Conservation (phyloP, 2,113 vertebrate species). For the Hippocampus zosterae region DNA sequence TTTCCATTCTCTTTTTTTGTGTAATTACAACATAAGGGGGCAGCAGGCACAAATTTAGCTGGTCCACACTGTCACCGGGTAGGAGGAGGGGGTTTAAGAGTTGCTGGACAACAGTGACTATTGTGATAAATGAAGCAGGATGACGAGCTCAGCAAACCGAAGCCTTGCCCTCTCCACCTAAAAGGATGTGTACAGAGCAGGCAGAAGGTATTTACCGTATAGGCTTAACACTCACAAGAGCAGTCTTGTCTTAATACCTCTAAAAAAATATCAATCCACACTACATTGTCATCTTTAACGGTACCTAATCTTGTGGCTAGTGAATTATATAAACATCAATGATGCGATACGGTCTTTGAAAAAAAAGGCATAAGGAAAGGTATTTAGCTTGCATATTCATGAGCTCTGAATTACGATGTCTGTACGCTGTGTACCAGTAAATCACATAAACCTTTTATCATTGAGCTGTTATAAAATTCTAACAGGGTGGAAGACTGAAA, state of each 20-base stretch:
- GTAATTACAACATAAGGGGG: conserved; percentile 44
- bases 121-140: conserved; percentile 43
- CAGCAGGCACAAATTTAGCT: conserved; percentile 34
- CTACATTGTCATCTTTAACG: background rate
- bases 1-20: conserved; percentile 14
- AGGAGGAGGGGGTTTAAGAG: background rate
- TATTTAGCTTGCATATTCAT: background rate
- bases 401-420: background rate
- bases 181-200: background rate
- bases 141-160: conserved; percentile 13
- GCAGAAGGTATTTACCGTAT: background rate
- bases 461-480: conserved; percentile 18
- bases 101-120: conserved; percentile 38
- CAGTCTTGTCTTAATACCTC: too few species aligned
- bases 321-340: too few species aligned
- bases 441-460: conserved; percentile 2
- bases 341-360: too few species aligned
- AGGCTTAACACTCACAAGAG: background rate
- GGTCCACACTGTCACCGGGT: background rate
- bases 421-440: background rate
- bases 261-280: too few species aligned
- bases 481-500: conserved; percentile 14
- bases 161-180: conserved; percentile 8
- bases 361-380: too few species aligned
- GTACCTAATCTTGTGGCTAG: too few species aligned